Conservation (phyloP, 1,140 invertebrate genomes). For the Zaprionus tsacasi region DNA sequence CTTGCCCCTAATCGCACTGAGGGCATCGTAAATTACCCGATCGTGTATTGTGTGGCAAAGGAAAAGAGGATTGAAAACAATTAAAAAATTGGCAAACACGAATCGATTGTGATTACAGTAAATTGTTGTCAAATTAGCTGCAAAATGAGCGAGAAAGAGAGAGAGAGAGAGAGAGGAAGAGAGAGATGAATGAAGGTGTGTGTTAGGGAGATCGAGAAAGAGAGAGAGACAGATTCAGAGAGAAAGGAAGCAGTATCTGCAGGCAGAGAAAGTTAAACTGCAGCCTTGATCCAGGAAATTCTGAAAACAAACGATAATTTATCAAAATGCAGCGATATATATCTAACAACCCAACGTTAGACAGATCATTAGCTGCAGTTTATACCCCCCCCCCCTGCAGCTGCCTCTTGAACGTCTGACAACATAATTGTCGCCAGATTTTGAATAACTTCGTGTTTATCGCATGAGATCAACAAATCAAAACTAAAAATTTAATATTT, state of each 20-base stretch:
- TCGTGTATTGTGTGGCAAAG: conserved; percentile 67
- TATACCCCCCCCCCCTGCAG: background rate
- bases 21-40: conserved; percentile 83
- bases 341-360: background rate
- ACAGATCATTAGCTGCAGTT: conserved; percentile 22
- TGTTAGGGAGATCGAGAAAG: conserved; percentile 13
- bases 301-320: conserved; percentile 2
- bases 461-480: conserved; percentile 72
- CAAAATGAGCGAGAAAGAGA: conserved; percentile 59
- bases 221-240: conserved; percentile 11
- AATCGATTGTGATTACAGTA: conserved; percentile 83
- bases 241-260: conserved; percentile 12
- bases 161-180: conserved; percentile 20
- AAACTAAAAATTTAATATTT: conserved; percentile 62
- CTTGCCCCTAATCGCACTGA: conserved; percentile 65
- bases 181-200: conserved; percentile 15
- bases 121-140: conserved; percentile 83
- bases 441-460: conserved; percentile 60
- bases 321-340: background rate
- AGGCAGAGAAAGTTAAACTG: conserved; percentile 61
- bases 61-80: conserved; percentile 82
- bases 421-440: conserved; percentile 62
- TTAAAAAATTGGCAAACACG: conserved; percentile 84
- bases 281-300: conserved; percentile 3
- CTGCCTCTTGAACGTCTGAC: conserved; percentile 39